Base-by-base conservation (phyloP, 2,113 vertebrate species). In the Brachypteracias leptosomus region DNA sequence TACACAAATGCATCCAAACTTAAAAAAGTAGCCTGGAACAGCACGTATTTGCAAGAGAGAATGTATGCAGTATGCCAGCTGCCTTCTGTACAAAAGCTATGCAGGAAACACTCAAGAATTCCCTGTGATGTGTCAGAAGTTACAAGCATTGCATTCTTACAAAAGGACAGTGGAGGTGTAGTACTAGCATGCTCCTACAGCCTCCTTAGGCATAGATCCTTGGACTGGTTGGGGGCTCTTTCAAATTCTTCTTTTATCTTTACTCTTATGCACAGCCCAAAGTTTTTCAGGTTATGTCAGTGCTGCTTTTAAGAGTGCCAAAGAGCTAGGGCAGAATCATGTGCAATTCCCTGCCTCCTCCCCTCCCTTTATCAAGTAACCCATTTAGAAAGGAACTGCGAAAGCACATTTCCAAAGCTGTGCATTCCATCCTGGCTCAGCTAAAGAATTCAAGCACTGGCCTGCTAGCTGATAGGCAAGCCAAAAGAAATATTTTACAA, bases 401-500 rank as follows among this genome's bases (percentile, higher is more conserved):
- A 67, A 78, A 90, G 82, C 65, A 75, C 57, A 87, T 87, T 91
- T 93, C 73, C 81, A 46, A 67, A 89, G 57, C 77, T 88, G 75
- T 24, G 44, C 57, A 40, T 89, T 85, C 66, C 51, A 59, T 21
- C 55, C 19, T 26, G 24, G 70, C 57, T 91, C 47, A 74, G 22
- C 25, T 71, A 40, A 80, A 71, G 68, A 59, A 92, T 63, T 66
- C 85, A 47, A 91, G 78, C 49, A 57, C 49, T 16, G 36, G 88
- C 54, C 89, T 81, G 72, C 29, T 26, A 67, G 51, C 59, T 62
- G 72, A 86, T 51, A 90, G 55, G 38, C 42, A 78, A 44, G 73
- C 73, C 91, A 75, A 92, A 67, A 86, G 75, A 92, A 90, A 58
- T 80, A 73, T 62, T 85, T 88, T n/a, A 73, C 75, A 85, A 92